phyloP scores from a whole-genome alignment of 2,113 vertebrate species.

The Geococcyx californianus region DNA sequence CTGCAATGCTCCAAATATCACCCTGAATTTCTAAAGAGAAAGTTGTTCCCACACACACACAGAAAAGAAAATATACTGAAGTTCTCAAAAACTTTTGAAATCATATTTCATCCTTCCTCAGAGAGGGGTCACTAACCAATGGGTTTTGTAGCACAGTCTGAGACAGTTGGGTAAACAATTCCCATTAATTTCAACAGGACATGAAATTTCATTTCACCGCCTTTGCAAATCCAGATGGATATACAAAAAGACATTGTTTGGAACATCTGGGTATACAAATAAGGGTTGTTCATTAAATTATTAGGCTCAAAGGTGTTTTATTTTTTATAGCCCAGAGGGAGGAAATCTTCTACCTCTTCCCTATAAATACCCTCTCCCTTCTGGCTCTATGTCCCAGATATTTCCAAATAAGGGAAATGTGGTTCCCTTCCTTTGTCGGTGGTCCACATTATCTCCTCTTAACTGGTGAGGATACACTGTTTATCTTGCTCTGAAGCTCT shows the following conservation, averaged over 20 bases:
- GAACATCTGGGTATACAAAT: constrained; percentile 20
- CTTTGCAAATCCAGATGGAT: constrained; percentile 13
- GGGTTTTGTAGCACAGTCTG: not conserved
- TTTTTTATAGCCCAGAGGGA: not conserved
- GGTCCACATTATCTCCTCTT: constrained; percentile 14
- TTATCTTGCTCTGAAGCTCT: constrained; percentile 36
- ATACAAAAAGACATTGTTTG: not conserved
- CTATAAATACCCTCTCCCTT: constrained; percentile 13
- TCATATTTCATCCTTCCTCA: not conserved
- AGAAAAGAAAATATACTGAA: not conserved
- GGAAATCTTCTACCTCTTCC: constrained; percentile 29
- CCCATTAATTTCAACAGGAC: not conserved
- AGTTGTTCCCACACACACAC: too few relatives aligned
- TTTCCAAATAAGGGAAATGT: constrained; percentile 29
- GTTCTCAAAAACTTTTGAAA: not conserved
- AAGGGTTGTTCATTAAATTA: not conserved
- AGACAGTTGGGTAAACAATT: not conserved
- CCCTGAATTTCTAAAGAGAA: not conserved
- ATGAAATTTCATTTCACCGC: not conserved
- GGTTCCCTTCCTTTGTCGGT: not conserved
- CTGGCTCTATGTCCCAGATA: not conserved
- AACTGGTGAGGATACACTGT: constrained; percentile 2
- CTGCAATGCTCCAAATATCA: not conserved
- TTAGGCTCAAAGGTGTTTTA: not conserved
- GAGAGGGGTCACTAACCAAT: not conserved